These are phyloP conservation scores for Coptodon rendalli DNA, from an alignment of 2,113 vertebrate species.

Conservation along the genomic window DNA sequence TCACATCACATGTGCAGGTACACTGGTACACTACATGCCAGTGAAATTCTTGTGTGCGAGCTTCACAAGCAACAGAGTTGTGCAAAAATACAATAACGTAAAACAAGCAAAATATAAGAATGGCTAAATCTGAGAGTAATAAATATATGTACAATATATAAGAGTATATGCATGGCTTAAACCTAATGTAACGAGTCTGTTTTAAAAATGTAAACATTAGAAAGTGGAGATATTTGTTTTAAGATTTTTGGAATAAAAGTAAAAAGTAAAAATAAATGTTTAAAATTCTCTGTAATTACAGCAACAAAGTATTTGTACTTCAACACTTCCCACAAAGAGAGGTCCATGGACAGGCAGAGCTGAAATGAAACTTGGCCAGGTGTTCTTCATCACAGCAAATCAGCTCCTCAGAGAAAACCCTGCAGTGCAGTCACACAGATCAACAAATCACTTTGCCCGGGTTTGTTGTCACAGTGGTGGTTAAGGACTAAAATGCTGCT, in stretches of 20 bases:
- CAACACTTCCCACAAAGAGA: neutral
- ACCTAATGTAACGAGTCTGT: too few species aligned
- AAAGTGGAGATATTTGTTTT: neutral
- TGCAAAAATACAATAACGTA: too few species aligned
- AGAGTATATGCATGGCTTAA: too few species aligned
- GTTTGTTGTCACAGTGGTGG: neutral
- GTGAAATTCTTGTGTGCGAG: too few species aligned
- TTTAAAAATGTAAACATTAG: too few species aligned
- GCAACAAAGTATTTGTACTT: neutral
- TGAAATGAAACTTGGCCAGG: neutral
- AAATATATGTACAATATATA: too few species aligned
- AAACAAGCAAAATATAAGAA: too few species aligned
- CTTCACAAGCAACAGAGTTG: too few species aligned
- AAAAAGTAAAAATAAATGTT: neutral
- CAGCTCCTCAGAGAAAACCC: neutral
- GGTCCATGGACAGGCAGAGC: neutral
- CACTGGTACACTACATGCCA: too few species aligned
- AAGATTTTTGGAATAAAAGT: too few species aligned
- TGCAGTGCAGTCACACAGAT: neutral
- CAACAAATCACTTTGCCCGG: accelerated
- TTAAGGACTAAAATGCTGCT: neutral
- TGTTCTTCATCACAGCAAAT: neutral
- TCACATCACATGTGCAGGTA: too few species aligned
- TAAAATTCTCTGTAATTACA: neutral
- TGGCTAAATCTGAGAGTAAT: too few species aligned